Conservation (phyloP, 2,113 vertebrate species). For the Rutilus rutilus region DNA sequence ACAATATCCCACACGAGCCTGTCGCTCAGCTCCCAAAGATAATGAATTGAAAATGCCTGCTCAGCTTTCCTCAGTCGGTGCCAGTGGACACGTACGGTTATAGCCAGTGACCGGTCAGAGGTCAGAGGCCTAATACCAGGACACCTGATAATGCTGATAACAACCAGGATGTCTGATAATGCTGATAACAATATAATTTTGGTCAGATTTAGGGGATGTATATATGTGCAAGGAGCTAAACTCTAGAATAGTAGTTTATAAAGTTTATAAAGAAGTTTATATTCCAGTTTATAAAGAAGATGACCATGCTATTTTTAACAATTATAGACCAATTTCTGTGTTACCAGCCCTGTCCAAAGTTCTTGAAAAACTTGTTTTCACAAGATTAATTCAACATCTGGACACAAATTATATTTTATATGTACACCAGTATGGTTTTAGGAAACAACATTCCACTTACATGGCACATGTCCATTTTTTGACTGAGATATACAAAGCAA, state of each 20-base stretch:
- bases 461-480: too few species aligned
- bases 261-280: too few species aligned
- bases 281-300: too few species aligned
- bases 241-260: not conserved
- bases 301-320: too few species aligned
- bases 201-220: not conserved
- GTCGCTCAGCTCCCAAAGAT: conserved; percentile 5
- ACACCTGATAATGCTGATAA: not conserved
- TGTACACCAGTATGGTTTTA: too few species aligned
- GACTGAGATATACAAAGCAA: too few species aligned
- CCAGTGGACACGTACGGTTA: not conserved
- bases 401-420: too few species aligned
- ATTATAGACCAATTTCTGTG: too few species aligned
- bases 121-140: not conserved
- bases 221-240: not conserved
- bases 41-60: not conserved
- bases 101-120: not conserved
- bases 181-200: not conserved
- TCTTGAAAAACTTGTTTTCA: too few species aligned
- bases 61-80: not conserved
- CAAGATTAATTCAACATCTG: too few species aligned
- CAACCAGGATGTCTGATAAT: not conserved
- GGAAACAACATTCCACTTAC: too few species aligned
- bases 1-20: not conserved
- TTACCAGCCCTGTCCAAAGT: too few species aligned